Evolutionary conservation across 2,113 vertebrate species (phyloP), one percentile per base, ranked within the genome.

Genomic region (Solenodon paradoxus): DNA sequence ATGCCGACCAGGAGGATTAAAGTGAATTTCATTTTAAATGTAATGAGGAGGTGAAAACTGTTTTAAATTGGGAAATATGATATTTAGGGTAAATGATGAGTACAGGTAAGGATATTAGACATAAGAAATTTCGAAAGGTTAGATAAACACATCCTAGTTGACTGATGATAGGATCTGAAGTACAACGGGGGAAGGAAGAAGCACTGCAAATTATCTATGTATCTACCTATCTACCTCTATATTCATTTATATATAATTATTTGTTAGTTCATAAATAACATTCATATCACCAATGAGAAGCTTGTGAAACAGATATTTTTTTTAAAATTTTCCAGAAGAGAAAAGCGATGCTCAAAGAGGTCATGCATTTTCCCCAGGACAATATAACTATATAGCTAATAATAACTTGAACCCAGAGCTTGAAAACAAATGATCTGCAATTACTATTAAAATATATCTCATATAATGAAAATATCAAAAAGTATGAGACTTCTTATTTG

Each of bases 61-160:
- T 49, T 94, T 95, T 40, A 79, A 93, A 77, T 42, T 82, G 59
- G 47, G 30, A 35, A 85, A 94, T 57, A 78, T 80, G 12, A n/a
- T 30, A 66, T 68, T 92, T 95, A 51, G 68, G 22, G 53, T 32
- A 66, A 92, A 0, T 74, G 20, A 63, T 51, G 11, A 75, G 1
- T 13, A 61, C 26, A 84, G 19, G 10, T 26, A 90, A 87, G 22
- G 22, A 90, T 16, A 47, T 2, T 28, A 49, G n/a, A 55, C 49
- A 49, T 45, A 55, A 80, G 20, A 32, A 9, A 59, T 74, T 81
- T 72, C 22, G 66, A 19, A 26, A 72, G 19, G 26, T 8, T 72
- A 86, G 35, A 74, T 26, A 64, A 17, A 83, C 55, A 78, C 16
- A 88, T 61, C 19, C 35, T 84, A 49, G 13, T 26, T 75, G 26